Conservation (phyloP, 2,888 invertebrate genomes). For the Microdon myrmicae region DNA sequence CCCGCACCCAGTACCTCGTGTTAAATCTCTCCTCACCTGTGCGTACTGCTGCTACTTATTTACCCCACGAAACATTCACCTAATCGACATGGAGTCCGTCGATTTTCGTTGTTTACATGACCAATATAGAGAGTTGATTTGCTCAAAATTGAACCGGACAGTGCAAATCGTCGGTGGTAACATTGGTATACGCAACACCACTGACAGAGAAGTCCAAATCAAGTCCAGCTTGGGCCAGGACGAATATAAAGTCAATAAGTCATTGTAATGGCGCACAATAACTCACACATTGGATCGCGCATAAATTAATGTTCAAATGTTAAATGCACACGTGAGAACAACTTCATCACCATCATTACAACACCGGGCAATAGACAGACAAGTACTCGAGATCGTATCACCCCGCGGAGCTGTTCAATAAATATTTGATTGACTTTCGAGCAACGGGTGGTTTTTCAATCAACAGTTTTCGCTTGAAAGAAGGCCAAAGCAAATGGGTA, state of each 20-base stretch:
- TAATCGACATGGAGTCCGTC: too few relatives aligned
- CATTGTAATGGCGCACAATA: slow-evolving; percentile 44
- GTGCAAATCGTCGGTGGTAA: too few relatives aligned
- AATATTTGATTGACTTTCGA: slow-evolving; percentile 50
- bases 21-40: too few relatives aligned
- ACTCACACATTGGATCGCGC: slow-evolving; percentile 47
- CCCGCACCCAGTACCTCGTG: slow-evolving; percentile 23
- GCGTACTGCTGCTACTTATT: too few relatives aligned
- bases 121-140: too few relatives aligned
- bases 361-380: slow-evolving; percentile 12
- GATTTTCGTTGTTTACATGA: too few relatives aligned
- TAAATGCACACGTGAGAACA: slow-evolving; percentile 46
- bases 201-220: too few relatives aligned
- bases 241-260: slow-evolving; percentile 44
- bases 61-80: too few relatives aligned
- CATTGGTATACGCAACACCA: too few relatives aligned
- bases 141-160: too few relatives aligned
- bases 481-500: too few relatives aligned
- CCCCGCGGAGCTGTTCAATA: slow-evolving; percentile 31
- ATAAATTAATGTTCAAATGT: slow-evolving; percentile 49
- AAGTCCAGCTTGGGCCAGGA: too few relatives aligned
- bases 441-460: slow-evolving; percentile 48
- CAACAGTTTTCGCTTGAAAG: slow-evolving; percentile 13
- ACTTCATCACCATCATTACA: slow-evolving; percentile 45
- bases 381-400: slow-evolving; percentile 24